phyloP scores from a whole-genome alignment of 1,140 invertebrate species.

The Orius insidiosus region DNA sequence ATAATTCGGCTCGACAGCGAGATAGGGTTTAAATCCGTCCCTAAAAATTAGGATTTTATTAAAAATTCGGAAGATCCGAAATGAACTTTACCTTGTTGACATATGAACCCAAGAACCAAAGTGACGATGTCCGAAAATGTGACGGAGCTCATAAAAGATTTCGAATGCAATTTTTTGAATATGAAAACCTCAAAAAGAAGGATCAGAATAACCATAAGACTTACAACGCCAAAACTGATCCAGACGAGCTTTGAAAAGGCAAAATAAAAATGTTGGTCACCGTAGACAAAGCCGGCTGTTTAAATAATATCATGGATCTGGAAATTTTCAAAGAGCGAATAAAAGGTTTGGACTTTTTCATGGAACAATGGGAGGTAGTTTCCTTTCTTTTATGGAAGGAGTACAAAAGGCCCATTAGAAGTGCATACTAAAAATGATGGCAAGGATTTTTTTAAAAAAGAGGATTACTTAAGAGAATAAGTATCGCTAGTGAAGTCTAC shows the following conservation, averaged over 20 bases:
- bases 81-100: constrained; percentile 35
- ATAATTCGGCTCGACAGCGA: constrained; percentile 31
- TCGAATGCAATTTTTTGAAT: background rate
- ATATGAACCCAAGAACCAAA: constrained; percentile 23
- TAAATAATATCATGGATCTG: constrained; percentile 16
- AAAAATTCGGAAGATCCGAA: background rate
- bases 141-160: background rate
- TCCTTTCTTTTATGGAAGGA: too few relatives aligned
- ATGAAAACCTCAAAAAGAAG: constrained; percentile 10
- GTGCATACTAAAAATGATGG: background rate
- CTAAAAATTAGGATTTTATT: constrained; percentile 7
- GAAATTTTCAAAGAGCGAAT: too few relatives aligned
- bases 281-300: constrained; percentile 20
- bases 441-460: constrained; percentile 1
- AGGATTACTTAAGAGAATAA: constrained; percentile 25
- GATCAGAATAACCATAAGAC: constrained; percentile 11
- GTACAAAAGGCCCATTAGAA: background rate
- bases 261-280: constrained; percentile 38
- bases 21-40: constrained; percentile 29
- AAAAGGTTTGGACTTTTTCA: constrained; percentile 1
- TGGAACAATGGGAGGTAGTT: background rate
- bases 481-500: constrained; percentile 34
- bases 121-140: constrained; percentile 18
- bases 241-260: constrained; percentile 37
- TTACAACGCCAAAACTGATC: constrained; percentile 28